A percentile compares a stretch with the other conserved stretches of the same genome.
phyloP scores from a whole-genome alignment of 2,113 vertebrate species.

The Orientallactaga bullata region DNA sequence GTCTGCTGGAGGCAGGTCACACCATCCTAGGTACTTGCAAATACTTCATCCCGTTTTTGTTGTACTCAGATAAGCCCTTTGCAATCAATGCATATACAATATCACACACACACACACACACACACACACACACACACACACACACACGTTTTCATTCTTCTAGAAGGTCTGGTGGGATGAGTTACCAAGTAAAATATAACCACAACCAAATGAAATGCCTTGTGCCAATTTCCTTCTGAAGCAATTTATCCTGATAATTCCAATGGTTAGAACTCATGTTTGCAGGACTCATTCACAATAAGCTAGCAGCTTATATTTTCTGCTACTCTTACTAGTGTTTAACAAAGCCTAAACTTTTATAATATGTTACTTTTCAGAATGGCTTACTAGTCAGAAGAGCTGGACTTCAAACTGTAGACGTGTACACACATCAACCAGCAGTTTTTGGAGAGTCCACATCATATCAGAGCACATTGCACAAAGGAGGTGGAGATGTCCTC shows the following conservation, averaged over 20 bases:
- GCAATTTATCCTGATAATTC: constrained; percentile 54
- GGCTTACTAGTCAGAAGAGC: constrained; percentile 44
- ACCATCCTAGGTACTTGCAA: neutral
- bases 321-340: constrained; percentile 39
- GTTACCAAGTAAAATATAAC: constrained; percentile 52
- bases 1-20: constrained; percentile 26
- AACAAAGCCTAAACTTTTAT: constrained; percentile 41
- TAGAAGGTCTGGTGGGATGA: constrained; percentile 33
- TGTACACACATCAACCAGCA: neutral
- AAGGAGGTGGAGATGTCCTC: neutral
- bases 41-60: constrained; percentile 15
- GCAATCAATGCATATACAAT: too few relatives aligned
- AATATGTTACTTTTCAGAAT: constrained; percentile 36
- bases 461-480: neutral
- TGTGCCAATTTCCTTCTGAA: constrained; percentile 19
- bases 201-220: constrained; percentile 52
- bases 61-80: constrained; percentile 17
- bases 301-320: constrained; percentile 48
- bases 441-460: neutral
- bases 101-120: too few relatives aligned
- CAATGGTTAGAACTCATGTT: constrained; percentile 17
- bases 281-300: constrained; percentile 24
- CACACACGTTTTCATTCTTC: constrained; percentile 39
- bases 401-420: neutral
- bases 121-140: constrained; percentile 21